Base-by-base conservation (phyloP, 2,113 vertebrate genomes). In the Plectropomus leopardus region DNA sequence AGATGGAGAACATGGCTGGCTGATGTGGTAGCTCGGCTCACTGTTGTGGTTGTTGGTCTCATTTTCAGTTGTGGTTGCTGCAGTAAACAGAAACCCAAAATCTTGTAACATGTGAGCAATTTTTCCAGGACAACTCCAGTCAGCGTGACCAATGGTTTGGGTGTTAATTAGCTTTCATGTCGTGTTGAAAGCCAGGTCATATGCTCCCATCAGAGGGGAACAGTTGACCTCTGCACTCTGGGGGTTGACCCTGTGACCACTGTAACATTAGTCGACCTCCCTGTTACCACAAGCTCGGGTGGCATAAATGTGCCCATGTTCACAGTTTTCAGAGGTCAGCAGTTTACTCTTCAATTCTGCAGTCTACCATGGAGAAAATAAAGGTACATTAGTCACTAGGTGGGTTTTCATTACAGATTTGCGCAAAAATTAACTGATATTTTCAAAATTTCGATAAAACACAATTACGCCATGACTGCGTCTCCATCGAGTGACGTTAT, bases 1-100 rank as follows among this genome's bases (percentile, higher is more conserved):
- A 72, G 84, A 79, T 84, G 78, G 82, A 67, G 84, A 70, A 73
- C 82, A 83, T 47, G 47, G 55, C 68, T 66, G 76, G 80, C 73
- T 79, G 73, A 84, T 88, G 77, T 88, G 76, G 54, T 64, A 8
- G 78, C 53, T 51, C 1, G 61, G 58, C 68, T 51, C n/a, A 69
- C 59, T 59, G 44, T 78, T 72, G 67, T 79, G 59, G 45, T 69
- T 74, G 30, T 76, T 73, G 50, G 70, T 58, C 17, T 40, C 10
- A 5, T 66, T 76, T 78, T 78, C 50, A 73, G 42, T 19, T 66
- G 65, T 63, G 28, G 32, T 28, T 9, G 3, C n/a, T 48, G 48
- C 42, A 54, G 42, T 51, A 77, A 73, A 73, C 45, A 60, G 42
- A 26, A 72, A 15, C 0, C 0, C 1, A 3, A 5, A 26, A 0